Percentiles rank a stretch among this genome's conserved stretches.
phyloP scores from a whole-genome alignment of 2,113 vertebrate genomes.

The Cercocebus atys region DNA sequence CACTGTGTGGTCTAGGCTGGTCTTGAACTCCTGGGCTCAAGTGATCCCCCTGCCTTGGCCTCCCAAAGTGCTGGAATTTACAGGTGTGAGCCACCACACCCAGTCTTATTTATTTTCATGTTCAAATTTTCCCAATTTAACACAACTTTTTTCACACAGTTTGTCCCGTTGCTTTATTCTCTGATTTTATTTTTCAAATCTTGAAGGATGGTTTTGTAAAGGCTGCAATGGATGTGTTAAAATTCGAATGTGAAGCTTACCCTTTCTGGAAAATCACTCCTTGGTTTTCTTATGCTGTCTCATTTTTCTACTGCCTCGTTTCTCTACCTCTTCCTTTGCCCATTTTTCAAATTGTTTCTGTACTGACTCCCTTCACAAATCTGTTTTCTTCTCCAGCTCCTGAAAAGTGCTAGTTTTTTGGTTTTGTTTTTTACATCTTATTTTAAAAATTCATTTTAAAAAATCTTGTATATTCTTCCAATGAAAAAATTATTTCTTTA shows the following conservation, averaged over 20 bases:
- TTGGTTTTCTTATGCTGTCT: neutral
- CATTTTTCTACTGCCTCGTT: neutral
- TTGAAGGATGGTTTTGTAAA: neutral
- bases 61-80: too few species aligned
- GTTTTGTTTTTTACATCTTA: neutral
- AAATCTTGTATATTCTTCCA: too few species aligned
- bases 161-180: neutral
- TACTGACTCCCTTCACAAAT: neutral
- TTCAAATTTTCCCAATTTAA: neutral
- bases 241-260: neutral
- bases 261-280: neutral
- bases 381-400: neutral
- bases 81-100: too few species aligned
- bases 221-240: neutral
- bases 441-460: neutral
- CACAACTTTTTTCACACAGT: neutral
- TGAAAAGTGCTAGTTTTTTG: neutral
- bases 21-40: too few species aligned
- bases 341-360: neutral
- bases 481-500: neutral
- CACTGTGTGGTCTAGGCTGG: too few species aligned
- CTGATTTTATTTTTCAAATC: conserved; percentile 2
- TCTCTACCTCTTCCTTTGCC: neutral
- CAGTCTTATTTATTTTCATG: neutral
- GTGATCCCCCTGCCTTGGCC: too few species aligned